phyloP scores from a whole-genome alignment of 2,888 invertebrate genomes.

The Asteroscopus sphinx region DNA sequence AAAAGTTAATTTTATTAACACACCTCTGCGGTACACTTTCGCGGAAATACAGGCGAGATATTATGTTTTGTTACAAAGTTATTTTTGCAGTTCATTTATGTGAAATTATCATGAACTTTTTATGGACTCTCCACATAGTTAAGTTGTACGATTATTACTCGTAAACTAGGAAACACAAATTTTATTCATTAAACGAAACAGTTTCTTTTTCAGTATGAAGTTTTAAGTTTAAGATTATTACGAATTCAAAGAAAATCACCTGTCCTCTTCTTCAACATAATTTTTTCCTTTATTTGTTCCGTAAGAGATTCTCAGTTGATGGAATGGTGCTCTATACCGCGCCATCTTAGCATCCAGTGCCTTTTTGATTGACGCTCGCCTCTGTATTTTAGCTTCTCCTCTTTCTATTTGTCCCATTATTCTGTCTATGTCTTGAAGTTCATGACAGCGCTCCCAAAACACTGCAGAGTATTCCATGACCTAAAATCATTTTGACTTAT shows the following conservation, averaged over 20 bases:
- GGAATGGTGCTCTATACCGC: conserved; percentile 99
- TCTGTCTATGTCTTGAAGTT: conserved; percentile 98
- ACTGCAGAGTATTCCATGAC: conserved; percentile 99
- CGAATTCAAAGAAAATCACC: conserved; percentile 60
- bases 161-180: too few species aligned
- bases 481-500: conserved; percentile 59
- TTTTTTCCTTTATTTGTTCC: conserved; percentile 99
- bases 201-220: too few species aligned
- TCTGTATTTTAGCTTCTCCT: conserved; percentile 98
- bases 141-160: too few species aligned
- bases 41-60: too few species aligned
- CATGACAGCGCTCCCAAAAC: conserved; percentile 99
- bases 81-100: too few species aligned
- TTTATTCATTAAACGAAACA: too few species aligned
- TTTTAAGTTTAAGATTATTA: too few species aligned
- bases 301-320: conserved; percentile 98
- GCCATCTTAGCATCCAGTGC: conserved; percentile 92
- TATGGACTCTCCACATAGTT: too few species aligned
- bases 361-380: conserved; percentile 93
- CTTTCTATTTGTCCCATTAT: conserved; percentile 99
- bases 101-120: too few species aligned
- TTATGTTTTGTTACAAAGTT: too few species aligned
- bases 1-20: too few species aligned
- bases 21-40: too few species aligned
- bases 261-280: conserved; percentile 98